Base-by-base conservation (phyloP, 2,797 vertebrate species). In the Yasuhikotakia modesta region DNA sequence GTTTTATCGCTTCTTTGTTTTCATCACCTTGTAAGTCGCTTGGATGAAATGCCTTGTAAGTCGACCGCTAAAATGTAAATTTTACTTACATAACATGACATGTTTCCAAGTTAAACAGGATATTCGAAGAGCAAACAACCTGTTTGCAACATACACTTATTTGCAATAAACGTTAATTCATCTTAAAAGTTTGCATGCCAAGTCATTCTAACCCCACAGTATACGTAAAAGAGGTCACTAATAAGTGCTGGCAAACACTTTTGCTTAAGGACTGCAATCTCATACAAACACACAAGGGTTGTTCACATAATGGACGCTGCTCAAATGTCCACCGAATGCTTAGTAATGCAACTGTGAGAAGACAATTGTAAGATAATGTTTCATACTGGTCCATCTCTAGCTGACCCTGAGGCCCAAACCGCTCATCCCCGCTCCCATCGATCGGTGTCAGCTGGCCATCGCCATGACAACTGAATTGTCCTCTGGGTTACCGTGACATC, bases 401-500 rank as follows among this genome's bases (percentile, higher is more conserved):
- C 81, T 86, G 86, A 87, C 85, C 85, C 80, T 58, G 43, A 83
- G 67, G 75, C 58, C 83, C 78, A 57, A 67, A 22, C 55, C 71
- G 76, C 79, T 80, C 79, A 85, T 57, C 60, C 78, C 53, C 67
- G 68, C 77, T 66, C 66, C 76, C 70, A 81, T 83, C 81, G 84
- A 87, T 84, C 57, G 74, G 82, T 84, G 83, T 87, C 81, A 83
- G 61, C 63, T 83, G 78, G 73, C 71, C 69, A 83, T 84, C 57
- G 52, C 82, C 52, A 75, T 76, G 81, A 83, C 80, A 81, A 85
- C 78, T 67, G 30, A 55, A 76, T 81, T 78, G 76, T 84, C 84
- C 76, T 81, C 60, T 39, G 35, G 82, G 84, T 58, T 55, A 53
- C 71, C 70, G 74, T 85, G 83, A 88, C 82, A 85, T 82, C 83